A percentile compares a stretch with the other conserved stretches of the same genome.
Evolutionary conservation across 2,888 invertebrate species (phyloP).

Genomic region (Hirtodrosophila histrioides): DNA sequence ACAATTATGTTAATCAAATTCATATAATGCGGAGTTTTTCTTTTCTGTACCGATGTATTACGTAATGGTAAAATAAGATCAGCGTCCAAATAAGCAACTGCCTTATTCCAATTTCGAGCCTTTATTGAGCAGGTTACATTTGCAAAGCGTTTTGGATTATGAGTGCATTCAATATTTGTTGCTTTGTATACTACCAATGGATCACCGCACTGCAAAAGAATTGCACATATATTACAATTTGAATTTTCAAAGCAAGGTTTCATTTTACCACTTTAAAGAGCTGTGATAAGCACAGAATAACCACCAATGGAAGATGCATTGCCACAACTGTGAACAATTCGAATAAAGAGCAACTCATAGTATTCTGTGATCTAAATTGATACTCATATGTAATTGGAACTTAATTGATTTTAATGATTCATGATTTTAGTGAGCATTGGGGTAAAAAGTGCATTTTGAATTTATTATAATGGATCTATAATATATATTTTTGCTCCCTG

Average conservation of each 20-base stretch:
- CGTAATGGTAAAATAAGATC: constrained; percentile 16
- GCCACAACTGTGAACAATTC: not conserved
- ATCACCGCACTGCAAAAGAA: not conserved
- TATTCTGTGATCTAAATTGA: too few species aligned
- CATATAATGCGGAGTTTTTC: too few species aligned
- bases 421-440: too few species aligned
- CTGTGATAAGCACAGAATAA: not conserved
- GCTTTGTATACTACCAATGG: constrained; percentile 10
- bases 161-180: constrained; percentile 29
- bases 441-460: too few species aligned
- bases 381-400: too few species aligned
- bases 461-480: too few species aligned
- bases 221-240: not conserved
- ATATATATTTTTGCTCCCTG: too few species aligned
- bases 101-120: constrained; percentile 22
- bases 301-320: constrained; percentile 5
- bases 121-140: constrained; percentile 14
- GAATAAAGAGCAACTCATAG: too few species aligned
- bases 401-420: too few species aligned
- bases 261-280: constrained; percentile 1
- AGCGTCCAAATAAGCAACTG: constrained; percentile 23
- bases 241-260: too few species aligned
- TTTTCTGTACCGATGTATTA: constrained; percentile 32
- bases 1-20: too few species aligned
- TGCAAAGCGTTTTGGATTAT: not conserved